Percentiles rank a stretch among this genome's conserved stretches.
Conservation (phyloP, 2,888 invertebrate species). For the Andrena praecox region DNA sequence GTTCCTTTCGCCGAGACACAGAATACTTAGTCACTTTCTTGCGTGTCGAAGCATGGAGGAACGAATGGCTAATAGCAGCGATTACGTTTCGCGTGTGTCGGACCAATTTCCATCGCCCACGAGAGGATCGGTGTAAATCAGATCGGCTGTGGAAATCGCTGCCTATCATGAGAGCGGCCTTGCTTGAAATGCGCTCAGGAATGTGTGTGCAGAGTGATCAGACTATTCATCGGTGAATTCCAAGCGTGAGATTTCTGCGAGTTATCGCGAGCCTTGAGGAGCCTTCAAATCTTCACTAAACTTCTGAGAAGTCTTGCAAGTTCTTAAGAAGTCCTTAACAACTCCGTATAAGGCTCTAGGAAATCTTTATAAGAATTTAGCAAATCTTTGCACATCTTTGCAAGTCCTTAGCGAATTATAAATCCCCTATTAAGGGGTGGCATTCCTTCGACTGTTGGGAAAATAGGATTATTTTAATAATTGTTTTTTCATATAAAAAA, state of each 20-base stretch:
- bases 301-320: too few relatives aligned
- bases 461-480: too few relatives aligned
- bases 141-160: conserved; percentile 17
- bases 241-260: background rate
- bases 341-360: too few relatives aligned
- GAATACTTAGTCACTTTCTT: conserved; percentile 1
- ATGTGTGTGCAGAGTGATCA: background rate
- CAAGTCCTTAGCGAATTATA: too few relatives aligned
- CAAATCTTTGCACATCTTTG: too few relatives aligned
- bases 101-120: conserved; percentile 51
- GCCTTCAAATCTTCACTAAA: too few relatives aligned
- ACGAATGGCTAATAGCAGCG: conserved; percentile 25
- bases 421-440: too few relatives aligned
- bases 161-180: conserved; percentile 17
- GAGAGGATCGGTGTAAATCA: conserved; percentile 21
- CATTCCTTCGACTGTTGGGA: too few relatives aligned
- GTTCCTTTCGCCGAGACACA: background rate
- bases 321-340: too few relatives aligned
- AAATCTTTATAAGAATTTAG: too few relatives aligned
- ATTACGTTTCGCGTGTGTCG: conserved; percentile 37
- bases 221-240: background rate
- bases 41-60: background rate
- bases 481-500: too few relatives aligned
- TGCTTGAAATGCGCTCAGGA: background rate
- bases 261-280: too few relatives aligned